These are phyloP conservation scores for Furnarius figulus DNA, from an alignment of 2,113 vertebrate genomes.

Conservation along the genomic window DNA sequence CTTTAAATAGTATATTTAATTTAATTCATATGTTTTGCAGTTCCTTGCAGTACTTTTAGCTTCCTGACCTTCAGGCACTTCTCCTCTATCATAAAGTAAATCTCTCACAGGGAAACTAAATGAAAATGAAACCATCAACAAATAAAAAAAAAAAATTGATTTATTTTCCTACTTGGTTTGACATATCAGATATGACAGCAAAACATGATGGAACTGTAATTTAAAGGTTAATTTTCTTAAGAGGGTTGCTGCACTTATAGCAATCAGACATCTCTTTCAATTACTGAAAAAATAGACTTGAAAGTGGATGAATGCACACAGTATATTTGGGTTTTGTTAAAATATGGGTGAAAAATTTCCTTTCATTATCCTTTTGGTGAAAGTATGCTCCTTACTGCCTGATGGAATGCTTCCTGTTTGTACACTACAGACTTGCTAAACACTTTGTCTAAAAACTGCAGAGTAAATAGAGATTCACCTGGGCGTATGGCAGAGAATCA, in stretches of 20 bases:
- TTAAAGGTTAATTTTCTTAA: conserved; percentile 11
- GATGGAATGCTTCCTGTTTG: not conserved
- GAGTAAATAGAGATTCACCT: not conserved
- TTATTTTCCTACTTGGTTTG: not conserved
- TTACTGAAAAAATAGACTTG: not conserved
- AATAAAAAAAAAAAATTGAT: not conserved
- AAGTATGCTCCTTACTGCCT: not conserved
- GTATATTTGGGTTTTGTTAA: not conserved
- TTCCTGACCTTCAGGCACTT: not conserved
- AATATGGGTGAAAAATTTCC: not conserved
- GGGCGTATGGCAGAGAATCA: not conserved
- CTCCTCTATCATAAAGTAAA: not conserved
- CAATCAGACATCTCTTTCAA: not conserved
- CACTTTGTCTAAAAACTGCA: not conserved
- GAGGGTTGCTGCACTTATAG: not conserved
- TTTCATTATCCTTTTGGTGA: not conserved
- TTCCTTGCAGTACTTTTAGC: not conserved
- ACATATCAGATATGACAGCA: not conserved
- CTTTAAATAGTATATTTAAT: not conserved
- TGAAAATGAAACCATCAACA: not conserved
- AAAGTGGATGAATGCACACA: not conserved
- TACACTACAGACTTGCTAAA: not conserved
- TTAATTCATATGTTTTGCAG: not conserved
- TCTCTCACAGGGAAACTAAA: not conserved
- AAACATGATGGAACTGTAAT: not conserved